These are phyloP conservation scores for Disparrhopalites patrizii DNA, from an alignment of 2,888 invertebrate genomes.

Conservation along the genomic window DNA sequence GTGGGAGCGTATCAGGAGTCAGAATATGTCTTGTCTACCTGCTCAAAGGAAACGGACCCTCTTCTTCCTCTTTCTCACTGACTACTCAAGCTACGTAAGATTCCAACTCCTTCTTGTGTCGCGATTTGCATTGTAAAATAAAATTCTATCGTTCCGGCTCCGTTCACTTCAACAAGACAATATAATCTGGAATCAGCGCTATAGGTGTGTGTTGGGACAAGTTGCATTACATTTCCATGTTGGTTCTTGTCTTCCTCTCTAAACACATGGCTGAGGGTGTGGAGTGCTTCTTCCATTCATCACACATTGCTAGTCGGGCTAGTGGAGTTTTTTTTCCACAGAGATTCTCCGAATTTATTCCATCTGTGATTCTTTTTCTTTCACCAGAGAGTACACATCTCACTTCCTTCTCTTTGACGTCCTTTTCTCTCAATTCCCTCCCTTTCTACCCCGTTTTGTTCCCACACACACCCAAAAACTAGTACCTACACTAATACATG, in stretches of 20 bases:
- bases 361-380: too few species aligned
- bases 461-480: too few species aligned
- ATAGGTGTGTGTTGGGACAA: not conserved
- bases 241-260: too few species aligned
- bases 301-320: too few species aligned
- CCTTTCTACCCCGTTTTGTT: too few species aligned
- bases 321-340: too few species aligned
- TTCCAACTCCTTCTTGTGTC: too few species aligned
- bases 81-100: constrained; percentile 12
- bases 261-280: not conserved
- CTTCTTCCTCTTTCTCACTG: constrained; percentile 22
- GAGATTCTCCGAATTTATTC: not conserved
- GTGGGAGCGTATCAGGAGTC: constrained; percentile 7
- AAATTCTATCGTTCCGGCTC: constrained; percentile 20
- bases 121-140: constrained; percentile 29
- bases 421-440: too few species aligned
- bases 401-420: too few species aligned
- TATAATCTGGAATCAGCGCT: constrained; percentile 15
- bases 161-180: constrained; percentile 19
- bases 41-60: constrained; percentile 12
- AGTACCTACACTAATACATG: too few species aligned
- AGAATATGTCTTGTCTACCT: constrained; percentile 4
- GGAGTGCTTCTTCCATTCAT: constrained; percentile 1
- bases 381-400: too few species aligned
- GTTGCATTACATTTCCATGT: not conserved